Conservation (phyloP, 2,797 vertebrate genomes). For the Ciconia nigra region DNA sequence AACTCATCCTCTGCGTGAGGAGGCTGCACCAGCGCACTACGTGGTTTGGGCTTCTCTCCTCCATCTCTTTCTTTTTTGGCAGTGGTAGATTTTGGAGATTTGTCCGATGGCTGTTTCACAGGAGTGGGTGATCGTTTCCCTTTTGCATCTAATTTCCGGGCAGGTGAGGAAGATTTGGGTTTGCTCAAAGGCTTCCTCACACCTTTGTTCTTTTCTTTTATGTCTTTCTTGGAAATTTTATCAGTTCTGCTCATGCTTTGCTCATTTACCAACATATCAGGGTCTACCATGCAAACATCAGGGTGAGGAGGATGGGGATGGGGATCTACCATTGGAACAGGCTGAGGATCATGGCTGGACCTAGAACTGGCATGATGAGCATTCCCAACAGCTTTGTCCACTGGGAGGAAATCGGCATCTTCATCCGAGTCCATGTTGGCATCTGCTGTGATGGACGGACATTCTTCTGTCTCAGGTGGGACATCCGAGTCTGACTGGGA, state of each 20-base stretch:
- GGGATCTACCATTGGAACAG: conserved; percentile 86
- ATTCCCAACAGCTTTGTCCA: conserved; percentile 87
- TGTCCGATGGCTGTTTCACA: conserved; percentile 81
- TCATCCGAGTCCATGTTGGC: conserved; percentile 93
- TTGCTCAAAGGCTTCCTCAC: conserved; percentile 84
- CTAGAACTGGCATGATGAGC: conserved; percentile 79
- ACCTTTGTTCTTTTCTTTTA: conserved; percentile 85
- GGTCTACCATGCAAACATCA: conserved; percentile 98
- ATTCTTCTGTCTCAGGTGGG: conserved; percentile 90
- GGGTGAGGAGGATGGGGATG: conserved; percentile 87
- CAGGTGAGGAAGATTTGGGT: conserved; percentile 88
- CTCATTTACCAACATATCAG: conserved; percentile 83
- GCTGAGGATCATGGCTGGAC: conserved; percentile 86
- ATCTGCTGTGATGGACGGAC: conserved; percentile 88
- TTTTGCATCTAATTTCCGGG: conserved; percentile 82
- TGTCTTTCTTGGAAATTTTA: conserved; percentile 86
- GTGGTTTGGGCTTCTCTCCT: conserved; percentile 81
- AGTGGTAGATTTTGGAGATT: conserved; percentile 79
- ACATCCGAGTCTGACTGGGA: conserved; percentile 95
- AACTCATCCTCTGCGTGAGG: conserved; percentile 83
- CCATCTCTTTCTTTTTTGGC: conserved; percentile 81
- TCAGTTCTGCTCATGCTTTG: conserved; percentile 81
- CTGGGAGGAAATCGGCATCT: conserved; percentile 92
- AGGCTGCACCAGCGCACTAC: conserved; percentile 77
- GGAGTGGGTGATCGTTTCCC: conserved; percentile 88